These are phyloP conservation scores for Germaria angustata DNA, from an alignment of 2,888 invertebrate species.

Conservation along the genomic window DNA sequence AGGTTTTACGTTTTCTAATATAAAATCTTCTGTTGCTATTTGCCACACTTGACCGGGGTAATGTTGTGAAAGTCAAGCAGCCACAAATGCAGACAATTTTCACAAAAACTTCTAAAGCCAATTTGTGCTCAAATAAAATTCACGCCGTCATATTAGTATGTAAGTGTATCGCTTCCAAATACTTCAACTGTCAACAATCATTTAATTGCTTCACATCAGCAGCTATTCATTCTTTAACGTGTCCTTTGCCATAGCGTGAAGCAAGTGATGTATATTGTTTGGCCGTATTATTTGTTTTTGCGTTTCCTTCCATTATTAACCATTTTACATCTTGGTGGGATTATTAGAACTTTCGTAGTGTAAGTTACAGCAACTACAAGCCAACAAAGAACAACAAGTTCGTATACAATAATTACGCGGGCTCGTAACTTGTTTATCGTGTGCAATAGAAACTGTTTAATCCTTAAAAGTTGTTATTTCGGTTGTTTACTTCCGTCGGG, in stretches of 20 bases:
- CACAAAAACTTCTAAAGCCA: neutral
- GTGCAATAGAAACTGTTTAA: slow-evolving; percentile 53
- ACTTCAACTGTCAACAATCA: slow-evolving; percentile 47
- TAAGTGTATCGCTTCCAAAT: slow-evolving; percentile 11
- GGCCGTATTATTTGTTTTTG: slow-evolving; percentile 16
- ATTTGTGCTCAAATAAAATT: slow-evolving; percentile 7
- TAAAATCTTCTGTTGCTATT: neutral
- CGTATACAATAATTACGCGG: slow-evolving; percentile 13
- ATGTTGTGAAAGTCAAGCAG: neutral
- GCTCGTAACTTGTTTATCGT: slow-evolving; percentile 45
- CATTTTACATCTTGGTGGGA: slow-evolving; percentile 42
- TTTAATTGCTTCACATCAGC: slow-evolving; percentile 40
- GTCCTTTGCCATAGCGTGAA: neutral
- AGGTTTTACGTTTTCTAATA: neutral
- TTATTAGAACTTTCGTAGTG: slow-evolving; percentile 42
- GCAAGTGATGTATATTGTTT: neutral
- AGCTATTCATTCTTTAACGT: neutral
- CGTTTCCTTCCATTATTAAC: slow-evolving; percentile 26
- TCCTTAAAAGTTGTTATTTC: slow-evolving; percentile 49
- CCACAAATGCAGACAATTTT: too few species aligned
- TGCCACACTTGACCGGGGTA: neutral
- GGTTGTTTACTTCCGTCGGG: slow-evolving; percentile 2
- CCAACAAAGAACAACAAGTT: slow-evolving; percentile 14
- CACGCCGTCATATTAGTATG: neutral
- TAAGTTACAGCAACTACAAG: neutral